phyloP scores from a whole-genome alignment of 64 coral and sea anemone genomes.

The Montipora cactus region DNA sequence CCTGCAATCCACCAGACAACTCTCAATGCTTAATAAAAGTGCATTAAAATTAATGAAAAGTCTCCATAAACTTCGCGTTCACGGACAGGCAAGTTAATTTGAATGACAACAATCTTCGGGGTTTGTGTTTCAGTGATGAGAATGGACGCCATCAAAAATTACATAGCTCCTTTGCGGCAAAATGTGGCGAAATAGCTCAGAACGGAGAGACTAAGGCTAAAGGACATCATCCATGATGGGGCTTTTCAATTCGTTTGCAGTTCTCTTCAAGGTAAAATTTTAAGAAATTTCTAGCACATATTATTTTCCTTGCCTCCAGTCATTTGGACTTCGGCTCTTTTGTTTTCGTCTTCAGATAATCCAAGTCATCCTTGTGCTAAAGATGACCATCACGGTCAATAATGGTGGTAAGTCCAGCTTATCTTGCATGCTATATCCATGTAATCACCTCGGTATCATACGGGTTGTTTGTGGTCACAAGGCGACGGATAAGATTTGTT shows the following conservation, averaged over 20 bases:
- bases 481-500: background rate
- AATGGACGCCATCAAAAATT: background rate
- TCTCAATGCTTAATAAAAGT: conserved; percentile 22
- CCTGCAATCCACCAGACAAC: background rate
- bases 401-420: conserved; percentile 24
- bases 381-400: conserved; percentile 25
- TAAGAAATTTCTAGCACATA: background rate
- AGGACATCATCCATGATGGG: background rate
- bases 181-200: background rate
- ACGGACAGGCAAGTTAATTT: conserved; percentile 44
- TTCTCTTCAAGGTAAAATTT: background rate
- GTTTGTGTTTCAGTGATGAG: background rate
- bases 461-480: conserved; percentile 6
- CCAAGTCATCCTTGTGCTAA: conserved; percentile 35
- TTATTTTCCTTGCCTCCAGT: background rate
- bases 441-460: background rate
- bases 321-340: background rate
- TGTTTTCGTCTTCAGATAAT: background rate
- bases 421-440: background rate
- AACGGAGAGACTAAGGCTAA: background rate
- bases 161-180: background rate
- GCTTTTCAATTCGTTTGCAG: background rate
- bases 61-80: conserved; percentile 48
- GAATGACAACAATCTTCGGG: conserved; percentile 9
- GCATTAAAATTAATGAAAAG: conserved; percentile 61